These are phyloP conservation scores for Dryomyza anilis DNA, from an alignment of 2,888 invertebrate genomes.

Conservation along the genomic window DNA sequence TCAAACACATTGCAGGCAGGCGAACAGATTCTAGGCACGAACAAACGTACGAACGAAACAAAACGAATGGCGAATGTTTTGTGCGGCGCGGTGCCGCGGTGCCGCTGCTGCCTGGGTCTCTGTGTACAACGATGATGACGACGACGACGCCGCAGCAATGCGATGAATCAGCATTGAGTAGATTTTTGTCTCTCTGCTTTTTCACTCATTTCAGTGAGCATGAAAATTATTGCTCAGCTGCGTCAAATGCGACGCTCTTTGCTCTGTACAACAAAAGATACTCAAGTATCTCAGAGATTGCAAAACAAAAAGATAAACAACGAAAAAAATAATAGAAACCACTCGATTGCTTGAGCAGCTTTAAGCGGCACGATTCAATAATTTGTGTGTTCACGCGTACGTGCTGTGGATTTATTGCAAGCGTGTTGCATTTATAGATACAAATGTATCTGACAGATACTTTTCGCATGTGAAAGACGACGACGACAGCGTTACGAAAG, in stretches of 20 bases:
- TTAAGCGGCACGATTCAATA: slow-evolving; percentile 41
- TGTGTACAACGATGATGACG: too few species aligned
- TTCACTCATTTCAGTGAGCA: not conserved
- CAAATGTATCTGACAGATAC: not conserved
- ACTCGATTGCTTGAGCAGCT: not conserved
- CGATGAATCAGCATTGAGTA: not conserved
- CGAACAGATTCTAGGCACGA: slow-evolving; percentile 31
- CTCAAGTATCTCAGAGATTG: too few species aligned
- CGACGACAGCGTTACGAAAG: not conserved
- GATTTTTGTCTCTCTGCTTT: not conserved
- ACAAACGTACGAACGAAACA: not conserved
- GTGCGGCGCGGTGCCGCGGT: not conserved
- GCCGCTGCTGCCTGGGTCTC: not conserved
- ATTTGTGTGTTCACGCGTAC: slow-evolving; percentile 43
- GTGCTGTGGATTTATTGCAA: slow-evolving; percentile 39
- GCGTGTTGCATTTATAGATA: slow-evolving; percentile 25
- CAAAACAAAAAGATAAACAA: too few species aligned
- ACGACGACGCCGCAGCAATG: too few species aligned
- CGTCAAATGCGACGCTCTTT: not conserved
- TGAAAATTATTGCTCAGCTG: not conserved
- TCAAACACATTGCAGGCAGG: slow-evolving; percentile 56
- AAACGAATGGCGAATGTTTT: not conserved
- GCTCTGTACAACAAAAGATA: too few species aligned
- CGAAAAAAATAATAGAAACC: too few species aligned
- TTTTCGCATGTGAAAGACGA: not conserved